These are phyloP conservation scores for Amaurobius ferox DNA, from an alignment of 2,888 invertebrate species.

Conservation along the genomic window DNA sequence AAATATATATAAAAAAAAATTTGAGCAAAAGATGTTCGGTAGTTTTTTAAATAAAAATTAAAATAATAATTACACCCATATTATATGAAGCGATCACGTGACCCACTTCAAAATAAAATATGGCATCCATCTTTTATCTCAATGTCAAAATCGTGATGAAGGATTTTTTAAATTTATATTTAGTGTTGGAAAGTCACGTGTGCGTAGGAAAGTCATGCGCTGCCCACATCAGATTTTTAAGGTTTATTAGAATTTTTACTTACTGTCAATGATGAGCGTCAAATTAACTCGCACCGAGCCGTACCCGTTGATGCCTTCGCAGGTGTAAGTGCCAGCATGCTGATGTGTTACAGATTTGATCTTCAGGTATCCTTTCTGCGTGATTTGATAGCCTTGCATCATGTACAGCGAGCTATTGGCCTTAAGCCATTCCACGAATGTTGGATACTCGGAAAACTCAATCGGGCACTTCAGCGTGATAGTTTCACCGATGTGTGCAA, in stretches of 20 bases:
- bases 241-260: slow-evolving; percentile 6
- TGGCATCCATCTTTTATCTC: no score
- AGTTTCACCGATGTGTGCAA: slow-evolving; percentile 29
- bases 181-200: no score
- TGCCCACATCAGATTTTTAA: no score
- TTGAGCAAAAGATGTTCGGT: no score
- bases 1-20: no score
- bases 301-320: slow-evolving; percentile 50
- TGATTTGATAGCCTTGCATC: slow-evolving; percentile 30
- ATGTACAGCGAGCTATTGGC: slow-evolving; percentile 17
- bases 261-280: slow-evolving; percentile 43
- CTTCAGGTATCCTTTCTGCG: slow-evolving; percentile 30
- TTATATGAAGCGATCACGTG: no score
- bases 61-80: no score
- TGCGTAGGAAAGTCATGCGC: no score
- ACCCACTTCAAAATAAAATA: no score
- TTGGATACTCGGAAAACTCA: background rate
- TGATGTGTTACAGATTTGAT: slow-evolving; percentile 27
- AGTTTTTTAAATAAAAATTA: no score
- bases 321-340: slow-evolving; percentile 38
- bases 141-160: no score
- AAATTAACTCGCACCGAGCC: slow-evolving; percentile 28
- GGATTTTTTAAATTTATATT: no score
- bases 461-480: slow-evolving; percentile 38
- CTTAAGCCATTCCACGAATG: slow-evolving; percentile 38